Conservation (phyloP, 2,113 vertebrate genomes). For the Malurus cyaneus region DNA sequence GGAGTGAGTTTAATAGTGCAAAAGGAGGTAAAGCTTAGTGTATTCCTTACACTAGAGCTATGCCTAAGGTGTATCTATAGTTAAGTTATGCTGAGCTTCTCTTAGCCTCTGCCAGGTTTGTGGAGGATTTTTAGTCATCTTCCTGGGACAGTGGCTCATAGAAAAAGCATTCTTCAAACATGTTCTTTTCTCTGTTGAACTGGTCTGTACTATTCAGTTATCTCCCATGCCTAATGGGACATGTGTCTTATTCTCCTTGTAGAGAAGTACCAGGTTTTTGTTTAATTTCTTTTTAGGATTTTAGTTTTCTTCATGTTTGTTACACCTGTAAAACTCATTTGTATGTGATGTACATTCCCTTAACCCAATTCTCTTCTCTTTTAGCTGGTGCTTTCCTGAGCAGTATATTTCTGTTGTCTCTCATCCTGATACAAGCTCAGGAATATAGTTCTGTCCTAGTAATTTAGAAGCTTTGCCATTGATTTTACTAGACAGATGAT, state of each 20-base stretch:
- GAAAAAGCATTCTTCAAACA: background rate
- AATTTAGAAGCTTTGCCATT: background rate
- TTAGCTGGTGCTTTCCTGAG: background rate
- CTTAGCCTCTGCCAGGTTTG: background rate
- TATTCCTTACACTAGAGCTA: background rate
- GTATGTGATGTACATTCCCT: background rate
- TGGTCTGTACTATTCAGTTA: background rate
- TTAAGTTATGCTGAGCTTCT: background rate
- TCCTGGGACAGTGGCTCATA: background rate
- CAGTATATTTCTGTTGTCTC: background rate
- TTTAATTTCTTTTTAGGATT: background rate
- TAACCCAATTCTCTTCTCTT: rapidly evolving
- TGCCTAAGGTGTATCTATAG: background rate
- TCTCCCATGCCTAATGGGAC: background rate
- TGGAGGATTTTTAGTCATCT: background rate
- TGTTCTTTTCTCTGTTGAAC: background rate
- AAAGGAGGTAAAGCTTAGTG: background rate
- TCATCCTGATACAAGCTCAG: background rate
- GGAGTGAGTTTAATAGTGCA: background rate
- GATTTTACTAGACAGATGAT: background rate
- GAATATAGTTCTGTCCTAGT: background rate
- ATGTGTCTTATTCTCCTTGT: background rate
- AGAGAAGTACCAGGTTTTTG: background rate
- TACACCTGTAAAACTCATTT: background rate
- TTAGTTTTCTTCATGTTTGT: background rate